Base-by-base conservation (phyloP, 2,888 invertebrate genomes). In the Neoaliturus tenellus region DNA sequence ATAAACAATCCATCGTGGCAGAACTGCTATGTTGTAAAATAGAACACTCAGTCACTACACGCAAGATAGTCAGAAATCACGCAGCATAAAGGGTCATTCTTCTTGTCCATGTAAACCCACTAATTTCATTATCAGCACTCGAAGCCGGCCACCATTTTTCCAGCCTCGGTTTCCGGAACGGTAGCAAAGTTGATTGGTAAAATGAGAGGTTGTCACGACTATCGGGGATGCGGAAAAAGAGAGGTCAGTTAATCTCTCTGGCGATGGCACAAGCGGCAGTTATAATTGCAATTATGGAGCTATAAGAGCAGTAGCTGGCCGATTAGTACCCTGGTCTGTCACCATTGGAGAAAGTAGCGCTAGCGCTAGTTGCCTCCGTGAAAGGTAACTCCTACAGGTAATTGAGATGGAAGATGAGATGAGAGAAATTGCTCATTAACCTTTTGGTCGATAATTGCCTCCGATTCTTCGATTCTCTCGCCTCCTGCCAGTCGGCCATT, bases 341-440 rank as follows among this genome's bases (percentile, higher is more conserved):
- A 71, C 71, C 35, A 71, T 39, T 5, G 71, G 71, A 23, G 71
- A 71, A 33, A 71, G 71, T 39, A 71, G 71, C 71, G 71, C 71
- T 39, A 71, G 71, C 71, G 71, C 71, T 51, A 51, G 51, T 51
- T 51, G 51, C 20, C 51, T 51, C 35, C 71, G 71, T 71, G 71
- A 71, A 71, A 71, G 71, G 71, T 51, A 51, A 23, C 23, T 51
- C 23, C 51, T 51, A 5, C 5, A 51, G 51, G 51, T 51, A 51
- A 51, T 51, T 51, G 51, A 51, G 51, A 51, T 51, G 20, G 51
- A 51, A 20, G 51, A 51, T 51, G 51, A 51, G 51, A 51, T 51
- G 51, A 51, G 51, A 51, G 51, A 67, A 67, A 67, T 67, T 71
- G 23, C 71, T 71, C 71, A 71, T 71, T 71, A 71, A 71, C 71